Base-by-base conservation (phyloP, 1,140 invertebrate genomes). In the Pygmarrhopalites habei region DNA sequence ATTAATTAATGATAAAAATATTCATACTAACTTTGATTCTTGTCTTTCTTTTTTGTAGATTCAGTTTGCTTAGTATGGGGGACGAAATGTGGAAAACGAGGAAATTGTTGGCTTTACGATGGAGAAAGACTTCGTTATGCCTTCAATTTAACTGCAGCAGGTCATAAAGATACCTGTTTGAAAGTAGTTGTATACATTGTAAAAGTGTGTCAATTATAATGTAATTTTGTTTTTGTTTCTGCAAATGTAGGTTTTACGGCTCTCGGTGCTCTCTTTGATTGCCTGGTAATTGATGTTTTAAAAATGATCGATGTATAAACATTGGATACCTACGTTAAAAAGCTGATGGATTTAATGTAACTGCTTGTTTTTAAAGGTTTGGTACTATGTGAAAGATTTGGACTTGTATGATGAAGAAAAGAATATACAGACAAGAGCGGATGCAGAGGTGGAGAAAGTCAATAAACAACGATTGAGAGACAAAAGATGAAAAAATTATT, bases 61-160 rank as follows among this genome's bases (percentile, higher is more conserved):
- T 79, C 79, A 43, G 81, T 83, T 17, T 87, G 86, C 69, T 70
- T 86, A 1, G 82, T 87, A 15, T 87, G 86, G 86, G 86, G 85
- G 17, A 85, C 84, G 72, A 86, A 85, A 12, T 87, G 85, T 70
- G 77, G 80, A 4, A 82, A 82, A 53, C 85, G 79, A 43, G 85
- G 86, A 57, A 87, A 87, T 71, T 87, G 85, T 72, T 87, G 85
- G 85, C 73, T 86, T 1, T 87, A 86, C 68, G 82, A 86, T 73
- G 82, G 83, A 7, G 79, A 81, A 66, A 78, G 77, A 23, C 74
- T 87, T 67, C 79, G 84, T 71, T 83, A 85, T 66, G 77, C 80
- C 19, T 70, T 86, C 28, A 86, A 86, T 73, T 82, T 84, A 51
- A 85, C 82, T 17, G 82, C 85, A 28, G 83, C 78, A 58, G 66